phyloP scores from a whole-genome alignment of 2,113 vertebrate genomes.

The Channa maculata region DNA sequence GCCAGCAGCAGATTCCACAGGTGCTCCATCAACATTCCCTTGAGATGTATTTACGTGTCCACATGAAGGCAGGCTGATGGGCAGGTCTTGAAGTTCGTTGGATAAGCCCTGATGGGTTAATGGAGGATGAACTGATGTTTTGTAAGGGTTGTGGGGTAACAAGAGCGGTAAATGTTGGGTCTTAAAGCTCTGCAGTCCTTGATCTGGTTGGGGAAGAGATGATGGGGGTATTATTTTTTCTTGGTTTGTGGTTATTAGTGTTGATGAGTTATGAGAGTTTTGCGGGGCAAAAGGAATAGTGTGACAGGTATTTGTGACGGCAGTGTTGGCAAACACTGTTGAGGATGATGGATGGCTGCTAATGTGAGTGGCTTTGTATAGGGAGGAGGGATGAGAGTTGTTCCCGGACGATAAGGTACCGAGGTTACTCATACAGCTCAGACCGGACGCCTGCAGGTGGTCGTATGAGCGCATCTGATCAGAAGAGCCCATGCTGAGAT shows the following conservation, averaged over 20 bases:
- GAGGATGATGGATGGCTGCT: constrained; percentile 18
- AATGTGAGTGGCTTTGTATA: constrained; percentile 41
- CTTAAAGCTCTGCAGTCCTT: background rate
- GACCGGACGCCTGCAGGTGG: constrained; percentile 28
- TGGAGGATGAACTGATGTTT: constrained; percentile 13
- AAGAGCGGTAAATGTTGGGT: background rate
- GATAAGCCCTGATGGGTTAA: constrained; percentile 20
- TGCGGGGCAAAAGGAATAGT: constrained; percentile 43
- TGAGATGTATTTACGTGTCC: constrained; percentile 20
- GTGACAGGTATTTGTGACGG: constrained; percentile 15
- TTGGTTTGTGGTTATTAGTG: constrained; percentile 1
- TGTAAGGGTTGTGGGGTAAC: constrained; percentile 10
- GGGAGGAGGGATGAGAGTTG: constrained; percentile 1
- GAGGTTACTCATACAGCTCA: constrained; percentile 36
- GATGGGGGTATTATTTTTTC: background rate
- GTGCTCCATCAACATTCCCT: background rate
- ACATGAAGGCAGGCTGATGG: constrained; percentile 18
- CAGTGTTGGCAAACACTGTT: constrained; percentile 27
- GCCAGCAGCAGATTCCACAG: background rate
- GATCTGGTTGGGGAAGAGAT: constrained; percentile 30
- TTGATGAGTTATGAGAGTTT: constrained; percentile 1
- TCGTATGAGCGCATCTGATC: constrained; percentile 21
- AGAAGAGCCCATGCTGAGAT: constrained; percentile 27
- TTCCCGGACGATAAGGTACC: constrained; percentile 18
- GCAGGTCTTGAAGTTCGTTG: constrained; percentile 26